These are phyloP conservation scores for Mesorhabditis sp. DNA, from an alignment of 2,888 invertebrate genomes.

Conservation along the genomic window DNA sequence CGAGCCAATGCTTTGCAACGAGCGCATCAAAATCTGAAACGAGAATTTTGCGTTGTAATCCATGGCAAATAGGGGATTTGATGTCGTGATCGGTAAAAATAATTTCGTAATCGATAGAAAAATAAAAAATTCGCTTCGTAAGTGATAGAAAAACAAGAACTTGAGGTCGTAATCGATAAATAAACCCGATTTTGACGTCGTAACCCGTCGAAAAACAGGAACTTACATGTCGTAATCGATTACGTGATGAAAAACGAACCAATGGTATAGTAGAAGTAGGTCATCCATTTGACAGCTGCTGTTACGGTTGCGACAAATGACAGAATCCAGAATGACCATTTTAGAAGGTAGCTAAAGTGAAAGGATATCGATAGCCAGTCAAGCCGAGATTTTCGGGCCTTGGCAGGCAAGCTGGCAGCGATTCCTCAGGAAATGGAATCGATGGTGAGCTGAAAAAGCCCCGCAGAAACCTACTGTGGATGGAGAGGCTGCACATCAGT, in stretches of 20 bases:
- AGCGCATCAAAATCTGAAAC: constrained; percentile 45
- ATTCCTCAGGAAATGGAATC: neutral
- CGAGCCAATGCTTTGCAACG: constrained; percentile 40
- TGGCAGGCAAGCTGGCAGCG: neutral
- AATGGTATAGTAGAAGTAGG: constrained; percentile 54
- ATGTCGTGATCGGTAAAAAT: neutral
- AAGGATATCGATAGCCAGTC: constrained; percentile 2
- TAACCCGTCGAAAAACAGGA: no score
- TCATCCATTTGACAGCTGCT: constrained; percentile 44
- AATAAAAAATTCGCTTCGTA: neutral
- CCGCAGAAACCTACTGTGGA: neutral
- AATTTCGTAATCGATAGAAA: neutral
- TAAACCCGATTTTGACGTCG: no score
- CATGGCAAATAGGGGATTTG: neutral
- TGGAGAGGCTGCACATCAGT: neutral
- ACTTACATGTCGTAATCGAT: no score
- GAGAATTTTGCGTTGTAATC: neutral
- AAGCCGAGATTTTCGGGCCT: constrained; percentile 7
- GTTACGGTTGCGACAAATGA: constrained; percentile 32
- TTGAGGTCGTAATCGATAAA: no score
- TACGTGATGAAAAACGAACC: constrained; percentile 17
- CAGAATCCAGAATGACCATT: constrained; percentile 26
- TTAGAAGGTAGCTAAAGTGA: neutral
- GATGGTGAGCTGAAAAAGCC: neutral
- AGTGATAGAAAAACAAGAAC: neutral